Evolutionary conservation across 2,113 vertebrate genomes (phyloP), one percentile per base, ranked within the genome.

Genomic region (Nettapus auritus): DNA sequence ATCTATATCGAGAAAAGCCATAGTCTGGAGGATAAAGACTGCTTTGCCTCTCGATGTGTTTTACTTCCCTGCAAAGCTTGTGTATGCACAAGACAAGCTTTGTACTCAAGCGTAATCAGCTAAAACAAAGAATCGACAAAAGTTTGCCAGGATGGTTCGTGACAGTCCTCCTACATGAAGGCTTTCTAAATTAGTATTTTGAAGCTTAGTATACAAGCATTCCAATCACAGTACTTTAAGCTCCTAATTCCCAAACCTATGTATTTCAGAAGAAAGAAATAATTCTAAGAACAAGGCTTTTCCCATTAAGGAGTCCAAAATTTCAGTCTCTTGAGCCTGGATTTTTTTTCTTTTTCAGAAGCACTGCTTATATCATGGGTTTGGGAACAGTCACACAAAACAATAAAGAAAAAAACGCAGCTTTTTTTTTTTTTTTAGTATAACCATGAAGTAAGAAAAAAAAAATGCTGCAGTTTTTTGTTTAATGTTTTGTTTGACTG

Each of bases 71-170:
- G 22, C 33, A 78, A 84, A 89, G 38, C 17, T 13, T 33, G 57
- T 6, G 4, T 4, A 56, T 17, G 21, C 42, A 31, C 40, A 22
- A 44, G 53, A 57, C 21, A 66, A 59, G 48, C 55, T 88, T 68
- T 53, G 34, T 67, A 25, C 11, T 71, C 1, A 0, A 8, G 11
- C 25, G 84, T 44, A 63, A 75, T 60, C 52, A 68, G 9, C 46
- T n/a, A 10, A 88, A 86, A 22, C 8, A 69, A 74, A 56, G 60
- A 70, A 23, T 2, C 5, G 59, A 44, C 28, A 29, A 34, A 70
- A 46, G 1, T 56, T 63, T 75, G 60, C 46, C 52, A 56, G n/a
- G 11, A 42, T 17, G 14, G 25, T 33, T 88, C 0, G 0, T 28
- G 40, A 53, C 28, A 26, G 70, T 75, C 52, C 71, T 79, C 26